These are phyloP conservation scores for Ptychochromis oligacanthus DNA, from an alignment of 2,113 vertebrate species.

Conservation along the genomic window DNA sequence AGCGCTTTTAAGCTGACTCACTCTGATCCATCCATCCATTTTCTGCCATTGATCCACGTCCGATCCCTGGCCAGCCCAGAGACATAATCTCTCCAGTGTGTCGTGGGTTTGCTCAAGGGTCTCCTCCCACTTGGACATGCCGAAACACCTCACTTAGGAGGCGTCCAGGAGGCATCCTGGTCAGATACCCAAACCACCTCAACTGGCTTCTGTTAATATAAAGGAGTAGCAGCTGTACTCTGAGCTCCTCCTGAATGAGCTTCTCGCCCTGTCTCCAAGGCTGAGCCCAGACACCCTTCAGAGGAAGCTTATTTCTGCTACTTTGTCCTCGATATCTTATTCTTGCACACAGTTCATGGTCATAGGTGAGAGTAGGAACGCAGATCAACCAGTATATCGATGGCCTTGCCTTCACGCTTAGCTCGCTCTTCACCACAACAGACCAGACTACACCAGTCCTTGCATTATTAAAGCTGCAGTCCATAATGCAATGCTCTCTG, in stretches of 20 bases:
- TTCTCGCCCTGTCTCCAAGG: not conserved
- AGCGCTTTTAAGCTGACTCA: too few relatives aligned
- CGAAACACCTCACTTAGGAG: not conserved
- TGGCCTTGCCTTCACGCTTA: not conserved
- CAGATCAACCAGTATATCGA: not conserved
- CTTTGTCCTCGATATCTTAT: too few relatives aligned
- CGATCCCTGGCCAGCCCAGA: not conserved
- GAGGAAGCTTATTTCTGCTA: not conserved
- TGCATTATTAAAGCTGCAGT: accelerated
- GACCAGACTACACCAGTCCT: not conserved
- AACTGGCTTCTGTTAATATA: not conserved
- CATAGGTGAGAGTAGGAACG: not conserved
- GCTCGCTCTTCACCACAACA: not conserved
- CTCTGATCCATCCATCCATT: accelerated
- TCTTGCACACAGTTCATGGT: too few relatives aligned
- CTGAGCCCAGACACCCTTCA: not conserved
- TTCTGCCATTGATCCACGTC: not conserved
- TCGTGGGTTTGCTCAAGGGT: not conserved
- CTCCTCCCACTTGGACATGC: not conserved
- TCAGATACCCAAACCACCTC: not conserved
- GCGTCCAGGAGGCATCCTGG: not conserved
- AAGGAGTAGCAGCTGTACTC: not conserved
- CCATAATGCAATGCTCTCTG: not conserved
- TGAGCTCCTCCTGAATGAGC: not conserved
- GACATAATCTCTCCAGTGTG: not conserved